Base-by-base conservation (phyloP, 2,888 invertebrate genomes). In the Agonopterix heracliana region DNA sequence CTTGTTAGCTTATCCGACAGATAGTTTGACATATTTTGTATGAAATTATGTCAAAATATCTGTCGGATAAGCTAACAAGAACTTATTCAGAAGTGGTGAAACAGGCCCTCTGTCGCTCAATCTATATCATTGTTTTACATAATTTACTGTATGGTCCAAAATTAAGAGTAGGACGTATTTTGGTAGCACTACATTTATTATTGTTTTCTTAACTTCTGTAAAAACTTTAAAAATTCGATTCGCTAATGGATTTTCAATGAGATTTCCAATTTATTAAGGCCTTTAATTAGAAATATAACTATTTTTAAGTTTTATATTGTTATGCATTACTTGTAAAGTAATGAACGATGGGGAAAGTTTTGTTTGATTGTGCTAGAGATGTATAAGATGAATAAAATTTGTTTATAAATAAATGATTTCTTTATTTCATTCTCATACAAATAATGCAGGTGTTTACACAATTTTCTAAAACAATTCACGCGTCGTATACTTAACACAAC, bases 251-350 rank as follows among this genome's bases (percentile, higher is more conserved):
- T 56, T 66, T 59, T 63, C 62, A 67, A 70, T 64, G 64, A 73
- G 63, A 68, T 69, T 69, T 68, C 57, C 63, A 63, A 61, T 60
- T 55, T 45, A n/a, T 42, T 57, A 57, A 53, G 53, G 54, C 60
- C 61, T 54, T 66, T 67, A 71, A 64, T 65, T 60, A 53, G 64
- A 66, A 55, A 47, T 65, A 46, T 38, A 10, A 60, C 53, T 70
- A 68, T 64, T 66, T 64, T 42, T 51, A 61, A 49, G 60, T 75
- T 64, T 47, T 51, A 61, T 48, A 59, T 75, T 81, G 75, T 69
- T 77, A 54, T 59, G 60, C 71, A 64, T 81, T 84, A 78, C 84
- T 83, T 83, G 60, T 68, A 63, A 83, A 83, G 82, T 82, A 78
- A 77, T 78, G 68, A 34, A 26, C 57, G 53, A 60, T 61, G 64